Base-by-base conservation (phyloP, 2,888 invertebrate genomes). In the Drosophila atripex region DNA sequence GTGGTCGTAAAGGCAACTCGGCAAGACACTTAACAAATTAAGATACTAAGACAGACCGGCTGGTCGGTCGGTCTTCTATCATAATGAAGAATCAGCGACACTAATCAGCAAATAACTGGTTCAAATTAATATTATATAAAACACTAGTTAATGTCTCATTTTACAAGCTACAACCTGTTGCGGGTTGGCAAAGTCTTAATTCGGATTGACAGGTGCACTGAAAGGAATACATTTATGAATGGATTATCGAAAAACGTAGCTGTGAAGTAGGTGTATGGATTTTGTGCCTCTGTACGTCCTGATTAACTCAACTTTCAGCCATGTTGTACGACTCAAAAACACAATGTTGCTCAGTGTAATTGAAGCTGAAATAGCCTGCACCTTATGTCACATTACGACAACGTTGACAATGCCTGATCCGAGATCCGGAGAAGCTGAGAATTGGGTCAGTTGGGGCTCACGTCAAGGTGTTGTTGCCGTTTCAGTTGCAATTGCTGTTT, bases 361-460 rank as follows among this genome's bases (percentile, higher is more conserved):
- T 71, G 46, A 50, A 54, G 54, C 51, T 71, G 46, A 54, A 71
- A 70, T 75, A 80, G 78, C 39, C 52, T 57, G 64, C 82, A 82
- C 78, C 87, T 82, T 85, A 87, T 87, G 88, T 85, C 88, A 78
- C 78, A 85, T 87, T 87, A 82, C 76, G 78, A 80, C 75, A 75
- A 69, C 61, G 76, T 64, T 72, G 73, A 66, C 73, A 73, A 70
- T 59, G 52, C 63, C 39, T 28, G 49, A 38, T 23, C 14, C 41
- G 55, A n/a, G 51, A 50, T 53, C 61, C 50, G 43, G 49, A 50
- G 52, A 54, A 53, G 71, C 71, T 71, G 71, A 71, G 71, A 71
- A 71, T 64, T 71, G 71, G 71, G 71, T 71, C 71, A 70, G 70
- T 70, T 63, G 63, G 63, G 63, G 85, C 68, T 64, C 80, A 85